A percentile compares a stretch with the other conserved stretches of the same genome.
Evolutionary conservation across 2,113 vertebrate species (phyloP).

Genomic region (Hemibagrus wyckioides): DNA sequence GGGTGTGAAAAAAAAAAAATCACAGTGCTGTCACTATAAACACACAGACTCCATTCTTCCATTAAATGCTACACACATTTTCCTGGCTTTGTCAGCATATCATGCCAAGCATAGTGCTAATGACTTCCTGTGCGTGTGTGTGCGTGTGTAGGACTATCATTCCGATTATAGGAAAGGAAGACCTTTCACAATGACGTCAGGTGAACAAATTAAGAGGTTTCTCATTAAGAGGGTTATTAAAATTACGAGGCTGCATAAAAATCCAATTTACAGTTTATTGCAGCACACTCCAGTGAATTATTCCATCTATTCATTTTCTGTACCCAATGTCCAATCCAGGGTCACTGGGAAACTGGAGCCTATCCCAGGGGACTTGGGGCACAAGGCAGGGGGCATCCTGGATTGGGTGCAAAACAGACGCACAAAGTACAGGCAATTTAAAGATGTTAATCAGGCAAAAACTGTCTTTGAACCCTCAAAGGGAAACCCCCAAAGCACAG

Average conservation of each 20-base stretch:
- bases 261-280: not conserved
- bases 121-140: not conserved
- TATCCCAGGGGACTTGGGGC: too few relatives aligned
- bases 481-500: too few relatives aligned
- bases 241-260: not conserved
- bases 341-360: too few relatives aligned
- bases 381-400: too few relatives aligned
- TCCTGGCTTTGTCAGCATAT: slow-evolving; percentile 21
- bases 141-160: not conserved
- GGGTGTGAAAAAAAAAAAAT: not conserved
- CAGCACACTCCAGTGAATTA: not conserved
- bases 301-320: too few relatives aligned
- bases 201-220: not conserved
- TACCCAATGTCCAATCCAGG: too few relatives aligned
- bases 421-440: too few relatives aligned
- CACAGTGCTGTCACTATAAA: not conserved
- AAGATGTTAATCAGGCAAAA: too few relatives aligned
- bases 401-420: too few relatives aligned
- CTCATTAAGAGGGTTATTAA: not conserved
- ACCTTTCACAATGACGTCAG: not conserved
- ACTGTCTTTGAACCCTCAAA: too few relatives aligned
- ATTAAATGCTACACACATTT: not conserved
- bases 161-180: not conserved
- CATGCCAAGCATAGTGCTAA: slow-evolving; percentile 34
- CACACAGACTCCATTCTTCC: not conserved